Evolutionary conservation across 2,113 vertebrate genomes (phyloP).

Genomic region (Hyperopisus bebe): DNA sequence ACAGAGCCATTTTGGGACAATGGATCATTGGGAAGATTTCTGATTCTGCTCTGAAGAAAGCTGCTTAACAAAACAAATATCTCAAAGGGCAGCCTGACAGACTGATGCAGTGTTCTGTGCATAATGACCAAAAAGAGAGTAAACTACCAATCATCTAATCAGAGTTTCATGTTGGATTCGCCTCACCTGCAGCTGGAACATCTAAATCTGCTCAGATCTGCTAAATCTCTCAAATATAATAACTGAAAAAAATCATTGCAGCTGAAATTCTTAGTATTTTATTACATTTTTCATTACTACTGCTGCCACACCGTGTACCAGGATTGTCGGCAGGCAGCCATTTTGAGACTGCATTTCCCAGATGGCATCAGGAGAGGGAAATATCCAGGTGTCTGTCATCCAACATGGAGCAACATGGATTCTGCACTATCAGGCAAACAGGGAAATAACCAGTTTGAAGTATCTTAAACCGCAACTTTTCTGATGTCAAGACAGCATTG

Average conservation of each 20-base stretch:
- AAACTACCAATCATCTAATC: slow-evolving; percentile 1
- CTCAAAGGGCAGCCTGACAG: neutral
- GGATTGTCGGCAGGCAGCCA: too few species aligned
- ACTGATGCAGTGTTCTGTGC: neutral
- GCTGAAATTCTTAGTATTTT: neutral
- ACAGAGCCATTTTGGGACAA: neutral
- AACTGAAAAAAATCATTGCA: neutral
- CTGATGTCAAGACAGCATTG: neutral
- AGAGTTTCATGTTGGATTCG: slow-evolving; percentile 4
- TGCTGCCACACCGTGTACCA: neutral
- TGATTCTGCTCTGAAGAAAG: slow-evolving; percentile 1
- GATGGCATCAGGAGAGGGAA: neutral
- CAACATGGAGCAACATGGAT: neutral
- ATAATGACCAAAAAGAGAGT: neutral
- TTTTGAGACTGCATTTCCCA: slow-evolving; percentile 5
- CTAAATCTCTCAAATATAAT: neutral
- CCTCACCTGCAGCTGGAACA: neutral
- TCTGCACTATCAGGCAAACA: neutral
- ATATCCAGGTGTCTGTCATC: neutral
- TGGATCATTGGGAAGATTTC: slow-evolving; percentile 15
- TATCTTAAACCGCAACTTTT: neutral
- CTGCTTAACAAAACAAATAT: slow-evolving; percentile 19
- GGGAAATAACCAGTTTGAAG: neutral
- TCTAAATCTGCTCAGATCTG: neutral
- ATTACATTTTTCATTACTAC: neutral